These are phyloP conservation scores for Cephus cinctus DNA, from an alignment of 1,140 invertebrate species.

Conservation along the genomic window DNA sequence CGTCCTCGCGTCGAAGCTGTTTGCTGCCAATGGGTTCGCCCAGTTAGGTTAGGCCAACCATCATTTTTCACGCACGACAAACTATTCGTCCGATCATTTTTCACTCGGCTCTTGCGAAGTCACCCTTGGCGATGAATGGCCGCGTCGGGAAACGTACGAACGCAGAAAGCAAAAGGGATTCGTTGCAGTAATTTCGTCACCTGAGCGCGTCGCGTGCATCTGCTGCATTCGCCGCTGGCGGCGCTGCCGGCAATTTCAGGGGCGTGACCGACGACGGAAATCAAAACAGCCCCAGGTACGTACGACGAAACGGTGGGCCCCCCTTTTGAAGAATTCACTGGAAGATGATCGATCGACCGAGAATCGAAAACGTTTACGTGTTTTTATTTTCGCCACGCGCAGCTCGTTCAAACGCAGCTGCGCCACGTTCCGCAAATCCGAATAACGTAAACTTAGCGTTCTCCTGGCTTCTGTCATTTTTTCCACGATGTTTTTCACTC, in stretches of 20 bases:
- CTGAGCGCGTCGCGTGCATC: background rate
- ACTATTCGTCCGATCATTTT: conserved; percentile 22
- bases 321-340: background rate
- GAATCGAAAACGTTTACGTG: background rate
- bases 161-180: background rate
- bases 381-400: conserved; percentile 15
- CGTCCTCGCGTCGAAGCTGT: background rate
- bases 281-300: background rate
- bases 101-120: conserved; percentile 21
- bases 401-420: conserved; percentile 18
- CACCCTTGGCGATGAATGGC: conserved; percentile 5
- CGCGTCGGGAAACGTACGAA: background rate
- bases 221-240: background rate
- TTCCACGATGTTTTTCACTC: too few relatives aligned
- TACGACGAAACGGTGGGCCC: background rate
- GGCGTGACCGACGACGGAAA: background rate
- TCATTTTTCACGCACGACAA: conserved; percentile 27
- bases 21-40: conserved; percentile 10
- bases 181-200: background rate
- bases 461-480: too few relatives aligned
- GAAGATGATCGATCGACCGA: background rate
- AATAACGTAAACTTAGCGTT: too few relatives aligned
- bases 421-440: conserved; percentile 18
- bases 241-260: background rate
- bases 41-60: too few relatives aligned